A percentile compares a stretch with the other conserved stretches of the same genome.
Conservation (phyloP, 2,113 vertebrate genomes). For the Cryptoleucopteryx plumbea region DNA sequence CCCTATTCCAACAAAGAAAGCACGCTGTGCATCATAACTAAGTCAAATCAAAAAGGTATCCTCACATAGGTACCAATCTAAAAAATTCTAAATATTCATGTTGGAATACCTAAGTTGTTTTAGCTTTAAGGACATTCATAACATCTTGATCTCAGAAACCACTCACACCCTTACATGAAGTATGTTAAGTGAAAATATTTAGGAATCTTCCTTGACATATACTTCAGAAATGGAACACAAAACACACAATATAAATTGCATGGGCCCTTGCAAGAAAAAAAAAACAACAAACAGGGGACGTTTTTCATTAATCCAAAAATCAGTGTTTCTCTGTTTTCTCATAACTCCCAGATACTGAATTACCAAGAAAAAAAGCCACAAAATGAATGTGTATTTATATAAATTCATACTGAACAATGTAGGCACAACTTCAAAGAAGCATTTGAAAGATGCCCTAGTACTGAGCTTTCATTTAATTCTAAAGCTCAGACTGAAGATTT, state of each 20-base stretch:
- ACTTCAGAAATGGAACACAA: not conserved
- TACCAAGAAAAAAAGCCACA: not conserved
- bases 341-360: not conserved
- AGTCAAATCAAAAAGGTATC: not conserved
- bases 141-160: not conserved
- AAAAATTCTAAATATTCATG: not conserved
- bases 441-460: not conserved
- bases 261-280: not conserved
- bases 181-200: not conserved
- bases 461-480: not conserved
- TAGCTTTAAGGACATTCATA: not conserved
- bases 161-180: not conserved
- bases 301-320: not conserved
- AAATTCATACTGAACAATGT: not conserved
- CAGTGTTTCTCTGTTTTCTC: not conserved
- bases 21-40: not conserved
- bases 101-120: not conserved
- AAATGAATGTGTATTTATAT: not conserved
- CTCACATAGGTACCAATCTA: not conserved
- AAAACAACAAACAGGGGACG: no score
- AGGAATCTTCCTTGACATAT: not conserved
- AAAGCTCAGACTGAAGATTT: not conserved
- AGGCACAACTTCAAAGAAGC: not conserved
- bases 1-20: not conserved
- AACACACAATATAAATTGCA: not conserved